phyloP scores from a whole-genome alignment of 2,113 vertebrate genomes.

The Ameiurus melas region DNA sequence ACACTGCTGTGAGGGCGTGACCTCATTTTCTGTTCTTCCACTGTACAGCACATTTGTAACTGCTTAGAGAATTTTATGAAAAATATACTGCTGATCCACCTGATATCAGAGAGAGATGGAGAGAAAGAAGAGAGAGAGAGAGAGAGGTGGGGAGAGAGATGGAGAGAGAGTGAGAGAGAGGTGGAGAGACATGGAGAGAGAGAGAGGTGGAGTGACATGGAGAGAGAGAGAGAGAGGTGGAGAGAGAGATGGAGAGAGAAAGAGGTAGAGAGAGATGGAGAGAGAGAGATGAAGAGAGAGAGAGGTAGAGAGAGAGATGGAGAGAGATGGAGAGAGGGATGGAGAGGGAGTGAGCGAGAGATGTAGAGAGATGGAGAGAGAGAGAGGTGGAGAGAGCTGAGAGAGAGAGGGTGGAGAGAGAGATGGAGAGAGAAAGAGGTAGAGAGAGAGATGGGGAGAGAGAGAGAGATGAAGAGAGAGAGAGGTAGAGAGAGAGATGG shows the following conservation, averaged over 20 bases:
- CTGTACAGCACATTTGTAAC: neutral
- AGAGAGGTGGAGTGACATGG: too few relatives aligned
- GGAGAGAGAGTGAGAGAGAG: neutral
- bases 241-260: too few relatives aligned
- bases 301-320: too few relatives aligned
- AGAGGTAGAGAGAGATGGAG: too few relatives aligned
- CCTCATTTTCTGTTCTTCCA: constrained; percentile 1
- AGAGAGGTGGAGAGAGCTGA: too few relatives aligned
- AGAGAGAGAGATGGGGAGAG: too few relatives aligned
- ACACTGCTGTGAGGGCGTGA: neutral
- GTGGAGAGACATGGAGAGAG: too few relatives aligned
- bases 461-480: too few relatives aligned
- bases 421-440: neutral
- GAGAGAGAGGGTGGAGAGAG: neutral
- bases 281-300: too few relatives aligned
- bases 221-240: too few relatives aligned
- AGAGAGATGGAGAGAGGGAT: too few relatives aligned
- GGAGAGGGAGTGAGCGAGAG: neutral
- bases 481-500: too few relatives aligned
- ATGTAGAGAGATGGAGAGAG: neutral
- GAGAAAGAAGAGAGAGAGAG: neutral
- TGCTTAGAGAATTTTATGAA: neutral
- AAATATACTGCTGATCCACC: constrained; percentile 6
- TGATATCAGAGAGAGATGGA: neutral
- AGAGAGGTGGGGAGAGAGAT: neutral